A percentile compares a stretch with the other conserved stretches of the same genome.
Conservation (phyloP, 2,113 vertebrate genomes). For the Taxidea taxus region DNA sequence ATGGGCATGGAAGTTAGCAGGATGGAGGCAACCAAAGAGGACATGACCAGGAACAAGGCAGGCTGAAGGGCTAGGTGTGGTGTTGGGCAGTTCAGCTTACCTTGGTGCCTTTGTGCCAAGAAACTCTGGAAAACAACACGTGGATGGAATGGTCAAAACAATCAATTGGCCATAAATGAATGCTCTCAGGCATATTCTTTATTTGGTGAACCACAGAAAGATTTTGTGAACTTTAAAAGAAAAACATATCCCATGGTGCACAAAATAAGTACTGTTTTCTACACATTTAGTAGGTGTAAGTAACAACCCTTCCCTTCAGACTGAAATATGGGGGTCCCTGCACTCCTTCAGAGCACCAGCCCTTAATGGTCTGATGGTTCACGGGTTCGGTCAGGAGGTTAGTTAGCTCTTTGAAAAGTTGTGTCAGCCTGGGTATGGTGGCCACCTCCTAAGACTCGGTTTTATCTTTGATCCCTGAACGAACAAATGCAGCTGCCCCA, state of each 20-base stretch:
- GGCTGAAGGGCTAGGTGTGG: neutral
- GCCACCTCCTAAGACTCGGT: neutral
- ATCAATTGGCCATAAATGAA: neutral
- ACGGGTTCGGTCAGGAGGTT: neutral
- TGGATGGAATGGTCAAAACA: neutral
- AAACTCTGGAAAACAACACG: neutral
- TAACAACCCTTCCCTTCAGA: neutral
- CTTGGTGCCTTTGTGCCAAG: neutral
- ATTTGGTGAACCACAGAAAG: neutral
- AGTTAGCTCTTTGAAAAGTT: constrained; percentile 5
- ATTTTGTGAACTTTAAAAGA: neutral
- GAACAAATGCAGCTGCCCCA: constrained; percentile 12
- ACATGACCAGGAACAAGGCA: neutral
- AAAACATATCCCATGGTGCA: neutral
- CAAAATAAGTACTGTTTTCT: neutral
- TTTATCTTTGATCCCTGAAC: neutral
- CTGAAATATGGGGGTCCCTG: neutral
- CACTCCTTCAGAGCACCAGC: neutral
- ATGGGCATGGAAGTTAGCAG: neutral
- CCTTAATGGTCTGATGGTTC: neutral
- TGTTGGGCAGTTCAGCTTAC: neutral
- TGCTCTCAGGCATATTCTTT: neutral
- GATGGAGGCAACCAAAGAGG: neutral
- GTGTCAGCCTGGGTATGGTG: neutral
- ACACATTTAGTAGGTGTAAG: neutral